These are phyloP conservation scores for Tetheella fluctuosa DNA, from an alignment of 2,888 invertebrate genomes.

Conservation along the genomic window DNA sequence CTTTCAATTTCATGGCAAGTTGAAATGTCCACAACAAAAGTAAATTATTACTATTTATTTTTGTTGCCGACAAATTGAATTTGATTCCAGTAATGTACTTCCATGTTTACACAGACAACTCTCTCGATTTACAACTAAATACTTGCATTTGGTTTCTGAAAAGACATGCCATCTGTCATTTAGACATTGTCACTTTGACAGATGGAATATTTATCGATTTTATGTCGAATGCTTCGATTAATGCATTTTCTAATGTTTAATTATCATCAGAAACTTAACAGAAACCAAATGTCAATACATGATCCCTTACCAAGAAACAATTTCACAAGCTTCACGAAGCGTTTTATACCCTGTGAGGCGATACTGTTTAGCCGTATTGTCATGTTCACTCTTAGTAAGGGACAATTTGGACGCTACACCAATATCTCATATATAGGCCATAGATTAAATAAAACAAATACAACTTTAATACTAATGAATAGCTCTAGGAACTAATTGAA, in stretches of 20 bases:
- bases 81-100: conserved; percentile 26
- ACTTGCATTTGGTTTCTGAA: conserved; percentile 21
- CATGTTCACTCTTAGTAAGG: conserved; percentile 46
- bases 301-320: conserved; percentile 47
- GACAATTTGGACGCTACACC: conserved; percentile 46
- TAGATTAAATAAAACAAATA: conserved; percentile 22
- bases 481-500: conserved; percentile 52
- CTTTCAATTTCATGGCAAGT: conserved; percentile 29
- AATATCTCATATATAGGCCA: conserved; percentile 49
- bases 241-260: neutral
- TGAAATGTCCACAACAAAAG: conserved; percentile 28
- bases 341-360: conserved; percentile 58
- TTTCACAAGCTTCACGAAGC: conserved; percentile 24
- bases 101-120: conserved; percentile 37
- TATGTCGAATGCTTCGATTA: neutral
- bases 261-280: neutral
- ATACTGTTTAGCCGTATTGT: conserved; percentile 56
- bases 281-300: conserved; percentile 20
- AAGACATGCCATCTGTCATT: neutral
- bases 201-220: neutral
- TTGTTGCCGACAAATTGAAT: conserved; percentile 25
- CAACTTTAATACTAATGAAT: conserved; percentile 33
- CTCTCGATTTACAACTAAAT: conserved; percentile 15
- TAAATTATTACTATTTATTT: neutral
- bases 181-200: neutral